These are phyloP conservation scores for Aspidiotus destructor DNA, from an alignment of 2,888 invertebrate species.

Conservation along the genomic window DNA sequence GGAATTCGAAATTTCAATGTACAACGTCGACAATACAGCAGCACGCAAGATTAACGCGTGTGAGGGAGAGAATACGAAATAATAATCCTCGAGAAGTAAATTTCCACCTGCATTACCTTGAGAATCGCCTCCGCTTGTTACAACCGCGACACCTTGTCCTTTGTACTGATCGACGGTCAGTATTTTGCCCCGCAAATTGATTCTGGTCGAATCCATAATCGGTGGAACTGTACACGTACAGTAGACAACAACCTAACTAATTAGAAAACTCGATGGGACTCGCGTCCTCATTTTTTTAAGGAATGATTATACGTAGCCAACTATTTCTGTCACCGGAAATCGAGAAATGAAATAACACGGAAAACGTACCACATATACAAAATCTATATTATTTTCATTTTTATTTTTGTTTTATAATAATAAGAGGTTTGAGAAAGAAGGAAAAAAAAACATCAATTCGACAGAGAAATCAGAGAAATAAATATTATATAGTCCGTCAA, in stretches of 20 bases:
- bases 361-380: slow-evolving; percentile 29
- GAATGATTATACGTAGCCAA: not conserved
- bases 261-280: not conserved
- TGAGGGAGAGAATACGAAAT: too few species aligned
- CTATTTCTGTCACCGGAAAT: not conserved
- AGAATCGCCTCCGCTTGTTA: slow-evolving; percentile 95
- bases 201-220: too few species aligned
- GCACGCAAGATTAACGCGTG: too few species aligned
- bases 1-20: too few species aligned
- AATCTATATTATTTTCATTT: slow-evolving; percentile 22
- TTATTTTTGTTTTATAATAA: slow-evolving; percentile 18
- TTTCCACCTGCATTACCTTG: slow-evolving; percentile 51
- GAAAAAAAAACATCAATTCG: slow-evolving; percentile 13
- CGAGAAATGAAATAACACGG: slow-evolving; percentile 1
- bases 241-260: not conserved
- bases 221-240: not conserved
- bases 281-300: too few species aligned
- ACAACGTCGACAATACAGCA: too few species aligned
- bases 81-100: not conserved
- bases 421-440: slow-evolving; percentile 5
- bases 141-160: slow-evolving; percentile 86
- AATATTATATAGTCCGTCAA: slow-evolving; percentile 15
- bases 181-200: not conserved
- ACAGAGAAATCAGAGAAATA: slow-evolving; percentile 1
- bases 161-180: slow-evolving; percentile 46